These are phyloP conservation scores for Drosophila subobscura DNA, from an alignment of 1,140 invertebrate genomes.

Conservation along the genomic window DNA sequence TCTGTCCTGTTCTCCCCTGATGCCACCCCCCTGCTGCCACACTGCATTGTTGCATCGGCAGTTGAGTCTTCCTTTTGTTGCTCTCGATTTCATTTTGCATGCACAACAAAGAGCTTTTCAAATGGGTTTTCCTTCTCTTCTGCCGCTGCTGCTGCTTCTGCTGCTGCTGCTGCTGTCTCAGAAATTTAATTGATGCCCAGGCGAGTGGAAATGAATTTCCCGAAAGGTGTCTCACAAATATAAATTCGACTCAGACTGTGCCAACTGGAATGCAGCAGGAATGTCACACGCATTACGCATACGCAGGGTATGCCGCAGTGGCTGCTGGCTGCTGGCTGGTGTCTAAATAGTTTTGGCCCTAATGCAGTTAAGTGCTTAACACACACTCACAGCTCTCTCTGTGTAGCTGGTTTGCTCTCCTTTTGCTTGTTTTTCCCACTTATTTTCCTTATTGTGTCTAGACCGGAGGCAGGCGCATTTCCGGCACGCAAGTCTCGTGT, in stretches of 20 bases:
- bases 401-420: conserved; percentile 31
- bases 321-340: no score
- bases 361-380: conserved; percentile 37
- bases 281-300: conserved; percentile 19
- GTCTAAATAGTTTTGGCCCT: conserved; percentile 16
- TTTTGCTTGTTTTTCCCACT: conserved; percentile 11
- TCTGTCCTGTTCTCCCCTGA: conserved; percentile 4
- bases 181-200: conserved; percentile 44
- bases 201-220: conserved; percentile 46
- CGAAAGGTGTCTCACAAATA: conserved; percentile 20
- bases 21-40: no score
- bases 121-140: conserved; percentile 20
- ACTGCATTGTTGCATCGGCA: conserved; percentile 18
- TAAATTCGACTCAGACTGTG: conserved; percentile 34
- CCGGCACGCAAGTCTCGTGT: conserved; percentile 57
- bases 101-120: conserved; percentile 34
- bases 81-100: conserved; percentile 48
- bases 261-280: no score
- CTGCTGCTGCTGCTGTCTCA: conserved; percentile 12
- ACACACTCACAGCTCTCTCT: conserved; percentile 11
- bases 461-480: conserved; percentile 68
- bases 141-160: conserved; percentile 3
- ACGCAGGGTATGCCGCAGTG: conserved; percentile 14
- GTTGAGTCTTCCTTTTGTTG: conserved; percentile 39
- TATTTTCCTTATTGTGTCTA: conserved; percentile 54